These are phyloP conservation scores for Pyrocoelia pectoralis DNA, from an alignment of 2,888 invertebrate genomes.

Conservation along the genomic window DNA sequence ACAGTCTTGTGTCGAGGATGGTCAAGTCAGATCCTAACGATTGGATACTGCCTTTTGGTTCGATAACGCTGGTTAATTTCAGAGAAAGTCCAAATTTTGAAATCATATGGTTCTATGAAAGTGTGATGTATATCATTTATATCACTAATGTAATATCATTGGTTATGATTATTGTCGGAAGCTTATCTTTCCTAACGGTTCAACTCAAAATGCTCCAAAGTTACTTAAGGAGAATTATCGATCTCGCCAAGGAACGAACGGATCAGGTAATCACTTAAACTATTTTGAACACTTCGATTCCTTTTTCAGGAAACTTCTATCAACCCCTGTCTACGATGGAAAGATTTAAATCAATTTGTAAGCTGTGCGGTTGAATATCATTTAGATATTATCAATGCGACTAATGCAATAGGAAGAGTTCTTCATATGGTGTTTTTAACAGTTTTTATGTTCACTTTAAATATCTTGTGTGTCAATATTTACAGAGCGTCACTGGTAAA, in stretches of 20 bases:
- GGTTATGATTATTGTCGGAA: background rate
- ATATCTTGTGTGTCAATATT: background rate
- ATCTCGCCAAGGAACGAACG: background rate
- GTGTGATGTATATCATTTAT: background rate
- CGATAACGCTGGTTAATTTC: background rate
- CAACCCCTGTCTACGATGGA: background rate
- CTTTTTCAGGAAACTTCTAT: too few relatives aligned
- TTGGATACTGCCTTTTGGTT: background rate
- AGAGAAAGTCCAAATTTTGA: background rate
- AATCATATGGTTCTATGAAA: background rate
- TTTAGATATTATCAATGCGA: slow-evolving; percentile 26
- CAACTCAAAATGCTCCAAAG: slow-evolving; percentile 8
- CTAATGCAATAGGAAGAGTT: slow-evolving; percentile 24
- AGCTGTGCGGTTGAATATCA: slow-evolving; percentile 27
- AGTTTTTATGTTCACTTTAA: slow-evolving; percentile 4
- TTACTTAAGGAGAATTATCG: slow-evolving; percentile 2
- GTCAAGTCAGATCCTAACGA: background rate
- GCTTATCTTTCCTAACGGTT: background rate
- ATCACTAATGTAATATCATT: background rate
- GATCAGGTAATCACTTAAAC: background rate
- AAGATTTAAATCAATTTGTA: background rate
- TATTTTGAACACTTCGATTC: background rate
- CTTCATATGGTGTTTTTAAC: slow-evolving; percentile 19
- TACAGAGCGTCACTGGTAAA: slow-evolving; percentile 12
- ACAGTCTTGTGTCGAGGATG: background rate